These are phyloP conservation scores for Vombatus ursinus DNA, from an alignment of 2,113 vertebrate species.

Conservation along the genomic window DNA sequence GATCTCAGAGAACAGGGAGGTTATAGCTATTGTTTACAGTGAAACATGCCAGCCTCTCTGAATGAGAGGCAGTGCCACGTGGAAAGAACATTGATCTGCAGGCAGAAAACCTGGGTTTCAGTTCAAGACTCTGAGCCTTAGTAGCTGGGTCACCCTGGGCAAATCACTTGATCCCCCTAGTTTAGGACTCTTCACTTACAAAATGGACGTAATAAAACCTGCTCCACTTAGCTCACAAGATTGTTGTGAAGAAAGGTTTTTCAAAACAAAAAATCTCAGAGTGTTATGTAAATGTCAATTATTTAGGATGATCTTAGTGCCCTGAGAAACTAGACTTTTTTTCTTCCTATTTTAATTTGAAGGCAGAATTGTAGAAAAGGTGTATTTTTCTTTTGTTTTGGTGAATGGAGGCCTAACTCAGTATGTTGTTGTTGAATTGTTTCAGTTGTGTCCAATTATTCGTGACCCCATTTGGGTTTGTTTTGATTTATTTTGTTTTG, in stretches of 20 bases:
- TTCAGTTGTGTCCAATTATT: no score
- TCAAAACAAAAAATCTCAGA: no score
- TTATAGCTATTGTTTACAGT: background rate
- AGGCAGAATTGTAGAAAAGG: background rate
- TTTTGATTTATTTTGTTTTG: no score
- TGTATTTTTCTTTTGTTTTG: background rate
- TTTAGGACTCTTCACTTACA: background rate
- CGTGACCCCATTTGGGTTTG: no score
- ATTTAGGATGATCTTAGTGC: background rate
- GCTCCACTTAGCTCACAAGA: background rate
- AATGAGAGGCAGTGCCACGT: background rate
- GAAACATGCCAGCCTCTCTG: background rate
- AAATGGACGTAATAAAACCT: background rate
- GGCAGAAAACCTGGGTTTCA: background rate
- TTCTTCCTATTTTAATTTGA: background rate
- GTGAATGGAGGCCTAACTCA: background rate
- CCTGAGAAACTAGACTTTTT: background rate
- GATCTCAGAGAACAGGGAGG: background rate
- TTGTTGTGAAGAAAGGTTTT: background rate
- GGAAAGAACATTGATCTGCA: background rate
- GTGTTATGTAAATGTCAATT: background rate
- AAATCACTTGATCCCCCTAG: background rate
- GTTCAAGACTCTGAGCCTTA: background rate
- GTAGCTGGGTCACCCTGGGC: fast-evolving
- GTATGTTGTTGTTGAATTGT: no score